These are phyloP conservation scores for Gorilla gorilla DNA, from an alignment of 2,113 vertebrate species.

Conservation along the genomic window DNA sequence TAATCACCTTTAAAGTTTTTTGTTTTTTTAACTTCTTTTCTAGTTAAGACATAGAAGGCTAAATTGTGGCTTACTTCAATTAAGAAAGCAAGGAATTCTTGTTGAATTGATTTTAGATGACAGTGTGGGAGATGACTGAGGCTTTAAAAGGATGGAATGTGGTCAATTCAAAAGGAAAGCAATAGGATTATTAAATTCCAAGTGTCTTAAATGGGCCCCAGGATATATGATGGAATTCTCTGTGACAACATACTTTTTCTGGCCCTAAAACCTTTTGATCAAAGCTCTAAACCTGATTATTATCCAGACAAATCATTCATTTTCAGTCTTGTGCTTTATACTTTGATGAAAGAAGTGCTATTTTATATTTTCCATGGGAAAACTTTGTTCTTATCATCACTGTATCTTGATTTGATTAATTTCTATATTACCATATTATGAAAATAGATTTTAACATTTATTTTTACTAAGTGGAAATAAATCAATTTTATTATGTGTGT, in stretches of 20 bases:
- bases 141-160: neutral
- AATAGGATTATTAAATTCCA: neutral
- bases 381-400: neutral
- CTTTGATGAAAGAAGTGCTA: neutral
- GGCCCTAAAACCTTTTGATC: neutral
- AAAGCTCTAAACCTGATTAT: neutral
- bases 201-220: neutral
- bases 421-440: neutral
- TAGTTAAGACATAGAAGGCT: neutral
- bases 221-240: neutral
- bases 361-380: neutral
- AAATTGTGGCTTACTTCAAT: neutral
- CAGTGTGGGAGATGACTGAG: neutral
- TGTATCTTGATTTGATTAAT: neutral
- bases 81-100: neutral
- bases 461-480: constrained; percentile 36
- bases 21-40: neutral
- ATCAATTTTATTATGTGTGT: neutral
- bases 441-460: neutral
- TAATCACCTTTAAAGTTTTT: neutral
- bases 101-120: neutral
- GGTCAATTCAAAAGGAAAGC: neutral
- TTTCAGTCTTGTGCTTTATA: neutral
- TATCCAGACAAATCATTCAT: neutral
- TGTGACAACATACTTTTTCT: neutral